Conservation (phyloP, 2,113 vertebrate genomes). For the Phocoena phocoena region DNA sequence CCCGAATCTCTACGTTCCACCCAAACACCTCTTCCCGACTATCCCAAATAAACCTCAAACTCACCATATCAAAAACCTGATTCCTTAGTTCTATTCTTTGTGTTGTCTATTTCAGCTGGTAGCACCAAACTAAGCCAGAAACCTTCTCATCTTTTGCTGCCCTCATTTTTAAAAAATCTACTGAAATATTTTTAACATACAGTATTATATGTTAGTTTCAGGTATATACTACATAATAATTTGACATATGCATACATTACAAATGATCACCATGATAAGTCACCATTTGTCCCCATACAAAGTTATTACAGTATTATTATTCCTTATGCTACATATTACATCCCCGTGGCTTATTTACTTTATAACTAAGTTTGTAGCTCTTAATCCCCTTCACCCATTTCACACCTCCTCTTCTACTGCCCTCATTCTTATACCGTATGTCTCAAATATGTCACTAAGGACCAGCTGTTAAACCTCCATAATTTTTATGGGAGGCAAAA, state of each 20-base stretch:
- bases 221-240: background rate
- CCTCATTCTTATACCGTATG: background rate
- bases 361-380: background rate
- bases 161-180: background rate
- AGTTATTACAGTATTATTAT: background rate
- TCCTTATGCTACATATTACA: background rate
- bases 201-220: background rate
- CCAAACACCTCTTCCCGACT: background rate
- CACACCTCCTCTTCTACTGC: background rate
- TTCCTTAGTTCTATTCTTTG: background rate
- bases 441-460: background rate
- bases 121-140: background rate
- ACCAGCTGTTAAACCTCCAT: background rate
- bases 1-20: background rate
- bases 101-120: background rate
- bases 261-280: background rate
- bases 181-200: background rate
- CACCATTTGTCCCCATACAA: background rate
- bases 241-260: background rate
- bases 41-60: background rate
- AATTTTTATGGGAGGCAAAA: constrained; percentile 9
- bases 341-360: background rate
- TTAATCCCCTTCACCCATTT: background rate
- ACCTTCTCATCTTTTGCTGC: background rate
- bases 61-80: background rate